A percentile compares a stretch with the other conserved stretches of the same genome.
phyloP scores from a whole-genome alignment of 2,113 vertebrate species.

The Salvelinus alpinus region DNA sequence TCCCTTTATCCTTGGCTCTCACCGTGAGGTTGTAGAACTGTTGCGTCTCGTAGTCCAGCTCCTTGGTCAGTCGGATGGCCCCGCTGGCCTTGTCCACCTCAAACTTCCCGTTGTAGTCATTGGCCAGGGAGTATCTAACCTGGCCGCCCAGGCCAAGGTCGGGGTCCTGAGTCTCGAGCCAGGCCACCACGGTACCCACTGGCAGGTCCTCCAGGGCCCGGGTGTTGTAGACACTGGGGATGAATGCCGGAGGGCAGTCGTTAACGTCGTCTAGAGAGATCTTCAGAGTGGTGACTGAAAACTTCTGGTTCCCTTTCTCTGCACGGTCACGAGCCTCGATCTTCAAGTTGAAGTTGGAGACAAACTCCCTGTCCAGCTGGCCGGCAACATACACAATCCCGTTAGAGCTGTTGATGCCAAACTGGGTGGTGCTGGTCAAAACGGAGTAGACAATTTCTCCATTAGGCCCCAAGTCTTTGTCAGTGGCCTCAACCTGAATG shows the following conservation, averaged over 20 bases:
- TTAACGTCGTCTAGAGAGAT: conserved; percentile 91
- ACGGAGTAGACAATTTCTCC: conserved; percentile 87
- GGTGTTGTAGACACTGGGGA: conserved; percentile 86
- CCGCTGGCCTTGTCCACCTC: conserved; percentile 91
- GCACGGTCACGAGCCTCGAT: conserved; percentile 92
- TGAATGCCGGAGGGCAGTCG: conserved; percentile 91
- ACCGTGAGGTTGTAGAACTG: conserved; percentile 96
- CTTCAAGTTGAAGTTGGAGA: conserved; percentile 84
- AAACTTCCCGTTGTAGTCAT: conserved; percentile 89
- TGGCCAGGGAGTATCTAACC: conserved; percentile 89
- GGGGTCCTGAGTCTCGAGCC: conserved; percentile 93
- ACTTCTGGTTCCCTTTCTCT: conserved; percentile 80
- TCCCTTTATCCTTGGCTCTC: conserved; percentile 91
- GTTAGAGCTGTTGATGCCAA: conserved; percentile 88
- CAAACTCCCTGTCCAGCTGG: conserved; percentile 87
- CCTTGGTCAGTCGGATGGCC: conserved; percentile 87
- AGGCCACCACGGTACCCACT: conserved; percentile 89
- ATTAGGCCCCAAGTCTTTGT: conserved; percentile 89
- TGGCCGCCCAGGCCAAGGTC: conserved; percentile 91
- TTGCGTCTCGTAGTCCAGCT: conserved; percentile 93
- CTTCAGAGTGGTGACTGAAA: conserved; percentile 82
- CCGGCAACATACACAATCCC: conserved; percentile 90
- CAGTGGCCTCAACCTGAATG: conserved; percentile 92
- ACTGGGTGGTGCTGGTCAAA: conserved; percentile 86
- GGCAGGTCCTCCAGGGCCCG: conserved; percentile 93